phyloP scores from a whole-genome alignment of 2,888 invertebrate species.

The Drosophila gaucha region DNA sequence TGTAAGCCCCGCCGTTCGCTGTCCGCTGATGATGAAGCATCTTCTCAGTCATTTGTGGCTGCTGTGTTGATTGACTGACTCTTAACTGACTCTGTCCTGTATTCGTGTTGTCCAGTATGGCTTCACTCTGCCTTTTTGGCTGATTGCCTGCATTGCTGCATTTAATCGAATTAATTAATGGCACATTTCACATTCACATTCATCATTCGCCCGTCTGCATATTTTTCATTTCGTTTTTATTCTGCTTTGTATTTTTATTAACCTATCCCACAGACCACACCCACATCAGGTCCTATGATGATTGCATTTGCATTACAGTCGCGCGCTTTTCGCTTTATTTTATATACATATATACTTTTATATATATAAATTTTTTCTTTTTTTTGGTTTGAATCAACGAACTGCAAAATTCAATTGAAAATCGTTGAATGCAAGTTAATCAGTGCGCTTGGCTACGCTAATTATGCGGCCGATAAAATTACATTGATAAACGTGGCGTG shows the following conservation, averaged over 20 bases:
- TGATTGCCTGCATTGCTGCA: slow-evolving; percentile 71
- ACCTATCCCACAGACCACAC: slow-evolving; percentile 26
- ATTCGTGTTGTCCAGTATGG: slow-evolving; percentile 12
- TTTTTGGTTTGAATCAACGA: slow-evolving; percentile 70
- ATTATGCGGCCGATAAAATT: slow-evolving; percentile 70
- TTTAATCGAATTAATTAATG: slow-evolving; percentile 81
- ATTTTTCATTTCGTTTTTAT: slow-evolving; percentile 58
- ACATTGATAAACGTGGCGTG: slow-evolving; percentile 29
- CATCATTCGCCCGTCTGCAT: slow-evolving; percentile 52
- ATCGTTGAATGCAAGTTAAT: slow-evolving; percentile 80
- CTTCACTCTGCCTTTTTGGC: slow-evolving; percentile 50
- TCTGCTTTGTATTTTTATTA: slow-evolving; percentile 59
- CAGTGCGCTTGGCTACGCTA: slow-evolving; percentile 81
- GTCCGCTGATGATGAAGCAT: slow-evolving; percentile 1
- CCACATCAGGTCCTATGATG: slow-evolving; percentile 34
- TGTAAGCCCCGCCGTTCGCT: neutral
- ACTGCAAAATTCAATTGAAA: slow-evolving; percentile 81
- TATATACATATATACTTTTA: neutral
- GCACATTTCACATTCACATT: slow-evolving; percentile 79
- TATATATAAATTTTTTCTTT: slow-evolving; percentile 21
- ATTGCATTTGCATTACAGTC: slow-evolving; percentile 52
- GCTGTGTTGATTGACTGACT: slow-evolving; percentile 44
- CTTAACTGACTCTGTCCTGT: slow-evolving; percentile 33
- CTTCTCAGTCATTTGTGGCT: slow-evolving; percentile 34
- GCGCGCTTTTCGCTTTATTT: slow-evolving; percentile 37